Conservation (phyloP, 2,888 invertebrate species). For the Busseola fusca region DNA sequence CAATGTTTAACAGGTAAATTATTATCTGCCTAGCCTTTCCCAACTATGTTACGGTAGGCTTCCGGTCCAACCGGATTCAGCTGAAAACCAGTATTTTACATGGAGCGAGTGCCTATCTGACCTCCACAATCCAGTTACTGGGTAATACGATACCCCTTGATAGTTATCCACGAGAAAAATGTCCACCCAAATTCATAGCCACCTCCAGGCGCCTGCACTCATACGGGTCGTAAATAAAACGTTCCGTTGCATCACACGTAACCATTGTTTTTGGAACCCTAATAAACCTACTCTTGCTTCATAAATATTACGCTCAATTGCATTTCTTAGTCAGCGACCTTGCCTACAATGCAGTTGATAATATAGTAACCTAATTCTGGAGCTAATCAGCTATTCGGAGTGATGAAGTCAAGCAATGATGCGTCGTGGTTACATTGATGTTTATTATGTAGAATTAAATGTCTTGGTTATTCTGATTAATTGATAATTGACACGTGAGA, state of each 20-base stretch:
- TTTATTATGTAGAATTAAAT: conserved; percentile 25
- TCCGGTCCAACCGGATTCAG: no score
- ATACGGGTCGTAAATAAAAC: conserved; percentile 51
- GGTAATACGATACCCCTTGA: no score
- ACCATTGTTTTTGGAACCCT: conserved; percentile 41
- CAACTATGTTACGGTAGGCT: no score
- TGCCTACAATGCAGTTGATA: conserved; percentile 35
- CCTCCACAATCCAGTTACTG: no score
- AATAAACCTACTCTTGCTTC: conserved; percentile 45
- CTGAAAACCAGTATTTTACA: no score
- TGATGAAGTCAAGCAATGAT: conserved; percentile 51
- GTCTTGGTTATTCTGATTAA: conserved; percentile 43
- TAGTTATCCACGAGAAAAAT: not conserved
- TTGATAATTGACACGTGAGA: conserved; percentile 25
- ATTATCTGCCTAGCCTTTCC: no score
- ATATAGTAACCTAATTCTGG: conserved; percentile 28
- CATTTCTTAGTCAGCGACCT: conserved; percentile 51
- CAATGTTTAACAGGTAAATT: no score
- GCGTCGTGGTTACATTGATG: conserved; percentile 23
- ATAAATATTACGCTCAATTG: conserved; percentile 49
- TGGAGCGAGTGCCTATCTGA: no score
- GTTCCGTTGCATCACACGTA: conserved; percentile 53
- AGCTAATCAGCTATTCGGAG: conserved; percentile 20
- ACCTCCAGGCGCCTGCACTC: conserved; percentile 30
- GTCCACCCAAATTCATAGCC: conserved; percentile 24